These are phyloP conservation scores for Bubo scandiacus DNA, from an alignment of 2,113 vertebrate genomes.

Conservation along the genomic window DNA sequence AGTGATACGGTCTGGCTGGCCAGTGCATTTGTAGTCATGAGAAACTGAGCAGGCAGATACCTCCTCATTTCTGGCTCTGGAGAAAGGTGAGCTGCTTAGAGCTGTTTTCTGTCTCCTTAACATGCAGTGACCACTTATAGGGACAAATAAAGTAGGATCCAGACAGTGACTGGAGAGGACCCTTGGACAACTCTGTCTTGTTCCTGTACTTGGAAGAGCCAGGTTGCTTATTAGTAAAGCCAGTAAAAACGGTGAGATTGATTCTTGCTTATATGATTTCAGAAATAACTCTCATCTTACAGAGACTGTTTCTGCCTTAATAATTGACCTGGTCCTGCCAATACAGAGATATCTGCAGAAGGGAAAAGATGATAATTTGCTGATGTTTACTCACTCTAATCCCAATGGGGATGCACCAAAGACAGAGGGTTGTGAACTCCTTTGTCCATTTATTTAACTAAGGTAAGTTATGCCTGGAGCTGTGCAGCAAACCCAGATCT, in stretches of 20 bases:
- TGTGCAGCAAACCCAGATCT: not conserved
- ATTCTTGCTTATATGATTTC: not conserved
- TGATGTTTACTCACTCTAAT: not conserved
- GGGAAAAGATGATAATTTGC: not conserved
- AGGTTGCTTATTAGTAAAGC: not conserved
- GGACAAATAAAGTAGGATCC: not conserved
- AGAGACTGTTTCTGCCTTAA: not conserved
- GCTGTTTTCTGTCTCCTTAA: not conserved
- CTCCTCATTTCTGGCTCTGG: not conserved
- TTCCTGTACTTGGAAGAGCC: not conserved
- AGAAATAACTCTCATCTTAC: conserved; percentile 19
- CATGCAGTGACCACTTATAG: not conserved
- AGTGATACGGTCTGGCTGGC: not conserved
- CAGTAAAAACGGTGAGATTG: not conserved
- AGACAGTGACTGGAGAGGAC: not conserved
- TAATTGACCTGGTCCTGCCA: not conserved
- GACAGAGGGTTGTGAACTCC: not conserved
- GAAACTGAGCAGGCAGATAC: not conserved
- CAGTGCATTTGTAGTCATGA: not conserved
- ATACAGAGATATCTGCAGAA: not conserved
- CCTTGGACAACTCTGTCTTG: not conserved
- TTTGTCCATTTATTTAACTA: not conserved
- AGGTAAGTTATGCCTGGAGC: not conserved
- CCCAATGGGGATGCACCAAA: not conserved
- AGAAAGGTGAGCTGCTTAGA: not conserved